Percentiles rank a stretch among this genome's conserved stretches.
Evolutionary conservation across 2,888 invertebrate genomes (phyloP).

Genomic region (Netelia melanura): DNA sequence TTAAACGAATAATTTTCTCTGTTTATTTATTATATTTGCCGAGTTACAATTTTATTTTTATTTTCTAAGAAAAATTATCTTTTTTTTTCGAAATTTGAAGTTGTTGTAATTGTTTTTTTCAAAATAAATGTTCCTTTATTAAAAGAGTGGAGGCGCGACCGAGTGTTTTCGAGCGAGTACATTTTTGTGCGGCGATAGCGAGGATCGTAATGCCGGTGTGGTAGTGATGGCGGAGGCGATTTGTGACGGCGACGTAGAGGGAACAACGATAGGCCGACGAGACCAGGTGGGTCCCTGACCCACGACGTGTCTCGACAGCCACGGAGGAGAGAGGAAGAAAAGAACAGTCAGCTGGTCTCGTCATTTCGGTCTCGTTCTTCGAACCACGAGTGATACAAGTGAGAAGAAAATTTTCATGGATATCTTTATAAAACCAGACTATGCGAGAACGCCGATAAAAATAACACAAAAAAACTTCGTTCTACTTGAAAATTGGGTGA

Average conservation of each 20-base stretch:
- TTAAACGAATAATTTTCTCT: too few species aligned
- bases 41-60: too few species aligned
- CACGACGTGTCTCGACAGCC: slow-evolving; percentile 37
- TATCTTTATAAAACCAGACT: not conserved
- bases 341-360: slow-evolving; percentile 60
- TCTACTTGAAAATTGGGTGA: not conserved
- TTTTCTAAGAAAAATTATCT: too few species aligned
- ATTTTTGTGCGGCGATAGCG: slow-evolving; percentile 45
- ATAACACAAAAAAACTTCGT: not conserved
- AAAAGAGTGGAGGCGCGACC: too few species aligned
- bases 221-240: slow-evolving; percentile 48
- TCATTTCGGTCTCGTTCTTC: slow-evolving; percentile 12
- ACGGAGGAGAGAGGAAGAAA: slow-evolving; percentile 3
- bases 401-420: not conserved
- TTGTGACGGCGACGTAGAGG: slow-evolving; percentile 69
- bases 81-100: too few species aligned
- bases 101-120: not conserved
- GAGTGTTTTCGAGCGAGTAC: not conserved
- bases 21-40: too few species aligned
- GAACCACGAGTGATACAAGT: not conserved
- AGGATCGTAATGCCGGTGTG: not conserved
- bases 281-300: slow-evolving; percentile 77
- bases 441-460: not conserved
- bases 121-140: not conserved
- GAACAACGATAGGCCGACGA: slow-evolving; percentile 49